These are phyloP conservation scores for Lysandra coridon DNA, from an alignment of 2,888 invertebrate genomes.

Conservation along the genomic window DNA sequence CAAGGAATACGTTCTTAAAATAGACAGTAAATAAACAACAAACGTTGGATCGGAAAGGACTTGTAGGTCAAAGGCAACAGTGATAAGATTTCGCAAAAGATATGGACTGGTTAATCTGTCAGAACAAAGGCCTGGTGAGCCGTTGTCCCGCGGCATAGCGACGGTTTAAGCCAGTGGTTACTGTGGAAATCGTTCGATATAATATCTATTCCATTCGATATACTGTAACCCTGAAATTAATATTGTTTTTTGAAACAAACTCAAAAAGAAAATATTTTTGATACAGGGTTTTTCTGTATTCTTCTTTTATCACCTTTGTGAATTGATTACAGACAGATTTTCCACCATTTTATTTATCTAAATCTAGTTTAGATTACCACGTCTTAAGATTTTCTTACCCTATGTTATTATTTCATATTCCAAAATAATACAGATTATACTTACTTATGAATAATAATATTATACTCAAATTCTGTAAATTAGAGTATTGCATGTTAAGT, in stretches of 20 bases:
- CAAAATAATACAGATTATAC: too few species aligned
- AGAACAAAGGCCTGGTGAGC: slow-evolving; percentile 57
- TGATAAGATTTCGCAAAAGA: slow-evolving; percentile 55
- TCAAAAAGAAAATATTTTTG: too few species aligned
- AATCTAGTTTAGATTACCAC: too few species aligned
- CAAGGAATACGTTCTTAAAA: background rate
- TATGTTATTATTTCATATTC: too few species aligned
- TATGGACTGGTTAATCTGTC: slow-evolving; percentile 58
- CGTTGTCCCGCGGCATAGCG: slow-evolving; percentile 50
- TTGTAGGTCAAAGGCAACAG: slow-evolving; percentile 51
- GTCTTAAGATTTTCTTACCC: too few species aligned
- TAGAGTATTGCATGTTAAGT: background rate
- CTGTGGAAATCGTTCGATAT: slow-evolving; percentile 42
- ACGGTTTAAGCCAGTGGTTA: slow-evolving; percentile 47
- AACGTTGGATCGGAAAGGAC: slow-evolving; percentile 29
- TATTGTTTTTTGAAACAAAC: too few species aligned
- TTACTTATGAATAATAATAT: too few species aligned
- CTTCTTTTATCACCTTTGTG: too few species aligned
- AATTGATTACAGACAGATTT: too few species aligned
- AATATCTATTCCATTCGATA: background rate
- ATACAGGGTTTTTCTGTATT: too few species aligned
- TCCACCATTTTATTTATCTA: too few species aligned
- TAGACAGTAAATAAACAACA: background rate
- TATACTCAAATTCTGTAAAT: background rate
- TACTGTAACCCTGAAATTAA: background rate